A percentile compares a stretch with the other conserved stretches of the same genome.
Evolutionary conservation across 2,888 invertebrate species (phyloP).

Genomic region (Tachina fera): DNA sequence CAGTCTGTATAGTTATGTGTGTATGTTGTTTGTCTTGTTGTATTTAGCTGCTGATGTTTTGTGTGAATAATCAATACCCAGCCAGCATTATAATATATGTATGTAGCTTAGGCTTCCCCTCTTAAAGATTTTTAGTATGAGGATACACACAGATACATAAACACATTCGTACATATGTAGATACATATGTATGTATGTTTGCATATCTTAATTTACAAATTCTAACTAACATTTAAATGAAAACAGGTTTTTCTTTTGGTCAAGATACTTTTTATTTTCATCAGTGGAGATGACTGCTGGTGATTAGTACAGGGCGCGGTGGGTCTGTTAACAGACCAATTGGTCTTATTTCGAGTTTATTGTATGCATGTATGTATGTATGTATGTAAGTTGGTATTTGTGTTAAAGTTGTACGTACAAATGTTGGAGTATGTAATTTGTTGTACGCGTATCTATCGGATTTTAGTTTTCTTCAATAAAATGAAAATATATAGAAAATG

Average conservation of each 20-base stretch:
- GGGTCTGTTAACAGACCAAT: no score
- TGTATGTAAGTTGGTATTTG: neutral
- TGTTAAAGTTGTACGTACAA: no score
- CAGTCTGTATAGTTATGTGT: conserved; percentile 12
- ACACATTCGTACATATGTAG: neutral
- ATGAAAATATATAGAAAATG: conserved; percentile 53
- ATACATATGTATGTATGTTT: neutral
- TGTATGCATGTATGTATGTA: conserved; percentile 3
- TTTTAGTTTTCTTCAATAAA: conserved; percentile 13
- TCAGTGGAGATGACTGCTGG: conserved; percentile 49
- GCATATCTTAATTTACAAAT: neutral
- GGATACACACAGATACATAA: conserved; percentile 10
- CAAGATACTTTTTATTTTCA: conserved; percentile 54
- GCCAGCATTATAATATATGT: conserved; percentile 26
- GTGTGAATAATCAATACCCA: conserved; percentile 64
- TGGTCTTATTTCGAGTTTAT: conserved; percentile 6
- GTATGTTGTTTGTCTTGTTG: conserved; percentile 30
- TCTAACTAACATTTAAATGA: conserved; percentile 23
- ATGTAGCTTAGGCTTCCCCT: conserved; percentile 54
- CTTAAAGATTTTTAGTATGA: conserved; percentile 38
- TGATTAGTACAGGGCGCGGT: conserved; percentile 56
- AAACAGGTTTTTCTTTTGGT: conserved; percentile 63
- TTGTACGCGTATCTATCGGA: conserved; percentile 5
- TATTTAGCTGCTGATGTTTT: conserved; percentile 34
- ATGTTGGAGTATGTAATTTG: no score